phyloP scores from a whole-genome alignment of 2,113 vertebrate genomes.

The Cyphomyrus plagiostoma region DNA sequence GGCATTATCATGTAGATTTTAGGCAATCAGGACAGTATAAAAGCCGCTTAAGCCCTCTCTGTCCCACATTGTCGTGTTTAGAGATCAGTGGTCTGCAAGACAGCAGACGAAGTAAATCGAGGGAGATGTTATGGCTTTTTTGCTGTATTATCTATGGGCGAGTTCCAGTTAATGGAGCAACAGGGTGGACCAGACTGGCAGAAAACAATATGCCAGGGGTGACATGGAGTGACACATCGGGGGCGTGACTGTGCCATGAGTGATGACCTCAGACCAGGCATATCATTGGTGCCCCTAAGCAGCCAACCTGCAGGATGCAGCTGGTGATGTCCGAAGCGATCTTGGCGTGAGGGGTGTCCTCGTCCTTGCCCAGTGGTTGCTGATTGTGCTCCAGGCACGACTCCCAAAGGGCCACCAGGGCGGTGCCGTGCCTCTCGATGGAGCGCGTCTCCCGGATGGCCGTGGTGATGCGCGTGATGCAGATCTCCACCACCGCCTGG shows the following conservation, averaged over 20 bases:
- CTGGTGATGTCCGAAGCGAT: slow-evolving; percentile 96
- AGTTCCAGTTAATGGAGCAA: neutral
- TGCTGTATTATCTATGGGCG: neutral
- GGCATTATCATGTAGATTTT: neutral
- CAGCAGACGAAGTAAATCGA: neutral
- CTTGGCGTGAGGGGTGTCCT: slow-evolving; percentile 88
- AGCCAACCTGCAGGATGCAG: slow-evolving; percentile 87
- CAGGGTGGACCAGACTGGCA: neutral
- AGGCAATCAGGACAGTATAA: neutral
- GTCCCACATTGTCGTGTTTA: neutral
- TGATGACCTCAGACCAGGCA: neutral
- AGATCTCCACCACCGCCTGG: slow-evolving; percentile 96
- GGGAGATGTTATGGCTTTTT: neutral
- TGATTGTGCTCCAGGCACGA: slow-evolving; percentile 88
- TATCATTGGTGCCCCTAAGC: neutral
- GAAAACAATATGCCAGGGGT: neutral
- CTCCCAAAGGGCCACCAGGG: slow-evolving; percentile 88
- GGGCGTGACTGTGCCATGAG: neutral
- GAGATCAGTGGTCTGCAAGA: neutral
- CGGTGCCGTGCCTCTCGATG: slow-evolving; percentile 74
- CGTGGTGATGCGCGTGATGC: slow-evolving; percentile 85
- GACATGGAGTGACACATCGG: neutral
- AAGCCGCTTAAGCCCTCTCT: neutral
- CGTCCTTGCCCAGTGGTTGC: slow-evolving; percentile 67
- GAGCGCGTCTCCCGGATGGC: slow-evolving; percentile 84